phyloP scores from a whole-genome alignment of 1,140 invertebrate species.

The Frieseomelitta varia region DNA sequence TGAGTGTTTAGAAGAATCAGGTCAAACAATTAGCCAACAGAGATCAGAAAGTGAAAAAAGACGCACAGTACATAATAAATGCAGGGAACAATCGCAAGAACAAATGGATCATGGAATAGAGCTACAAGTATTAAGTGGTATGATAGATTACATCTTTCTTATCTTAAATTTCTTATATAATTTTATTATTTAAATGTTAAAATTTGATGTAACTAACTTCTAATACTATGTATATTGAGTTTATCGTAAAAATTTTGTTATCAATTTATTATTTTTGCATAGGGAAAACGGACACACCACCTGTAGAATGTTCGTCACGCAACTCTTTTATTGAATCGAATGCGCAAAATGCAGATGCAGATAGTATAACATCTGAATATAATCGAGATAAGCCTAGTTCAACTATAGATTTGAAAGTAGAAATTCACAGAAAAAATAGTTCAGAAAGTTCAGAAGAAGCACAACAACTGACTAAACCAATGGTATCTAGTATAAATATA shows the following conservation, averaged over 20 bases:
- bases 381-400: slow-evolving; percentile 80
- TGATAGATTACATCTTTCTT: slow-evolving; percentile 16
- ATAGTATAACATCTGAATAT: slow-evolving; percentile 81
- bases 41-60: slow-evolving; percentile 79
- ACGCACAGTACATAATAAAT: slow-evolving; percentile 72
- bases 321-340: slow-evolving; percentile 83
- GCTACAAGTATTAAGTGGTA: slow-evolving; percentile 88
- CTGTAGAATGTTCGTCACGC: slow-evolving; percentile 84
- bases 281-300: slow-evolving; percentile 83
- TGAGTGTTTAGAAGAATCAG: slow-evolving; percentile 89
- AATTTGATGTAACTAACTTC: not conserved
- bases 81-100: slow-evolving; percentile 76
- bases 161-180: not conserved
- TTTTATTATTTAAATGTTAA: not conserved
- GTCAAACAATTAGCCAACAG: slow-evolving; percentile 75
- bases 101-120: slow-evolving; percentile 87
- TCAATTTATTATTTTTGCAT: not conserved
- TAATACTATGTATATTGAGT: not conserved
- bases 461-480: slow-evolving; percentile 74
- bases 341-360: slow-evolving; percentile 77
- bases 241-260: not conserved
- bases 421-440: slow-evolving; percentile 95
- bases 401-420: slow-evolving; percentile 91
- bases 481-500: slow-evolving; percentile 72
- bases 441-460: slow-evolving; percentile 89